These are phyloP conservation scores for Drosophila kurseongensis DNA, from an alignment of 1,140 invertebrate genomes.

Conservation along the genomic window DNA sequence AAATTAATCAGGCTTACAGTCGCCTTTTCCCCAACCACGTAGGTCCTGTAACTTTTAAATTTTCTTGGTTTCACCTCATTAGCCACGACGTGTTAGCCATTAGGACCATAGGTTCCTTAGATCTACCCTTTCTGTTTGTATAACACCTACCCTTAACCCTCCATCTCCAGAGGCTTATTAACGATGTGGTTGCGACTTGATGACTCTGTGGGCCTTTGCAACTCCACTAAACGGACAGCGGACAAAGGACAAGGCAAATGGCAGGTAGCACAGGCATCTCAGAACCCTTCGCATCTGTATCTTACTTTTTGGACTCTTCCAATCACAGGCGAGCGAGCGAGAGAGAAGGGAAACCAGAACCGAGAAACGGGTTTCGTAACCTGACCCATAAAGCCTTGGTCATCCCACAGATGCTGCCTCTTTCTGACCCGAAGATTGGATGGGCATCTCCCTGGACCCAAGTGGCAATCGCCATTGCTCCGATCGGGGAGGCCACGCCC, in stretches of 20 bases:
- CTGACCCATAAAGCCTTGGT: constrained; percentile 62
- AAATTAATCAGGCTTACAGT: constrained; percentile 64
- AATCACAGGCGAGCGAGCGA: constrained; percentile 57
- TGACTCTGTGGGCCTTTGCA: constrained; percentile 35
- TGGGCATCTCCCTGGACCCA: constrained; percentile 12
- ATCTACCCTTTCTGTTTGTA: constrained; percentile 7
- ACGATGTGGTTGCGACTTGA: constrained; percentile 60
- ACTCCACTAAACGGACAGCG: constrained; percentile 13
- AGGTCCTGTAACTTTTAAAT: not conserved
- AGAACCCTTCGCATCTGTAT: not conserved
- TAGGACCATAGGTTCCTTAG: constrained; percentile 40
- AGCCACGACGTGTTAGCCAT: constrained; percentile 64
- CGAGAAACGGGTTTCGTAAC: constrained; percentile 62
- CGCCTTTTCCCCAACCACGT: not conserved
- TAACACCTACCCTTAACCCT: constrained; percentile 12
- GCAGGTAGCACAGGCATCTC: constrained; percentile 54
- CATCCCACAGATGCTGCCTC: constrained; percentile 41
- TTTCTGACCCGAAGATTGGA: constrained; percentile 24
- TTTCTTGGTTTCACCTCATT: constrained; percentile 63
- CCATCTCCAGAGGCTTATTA: constrained; percentile 44
- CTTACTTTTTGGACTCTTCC: constrained; percentile 40
- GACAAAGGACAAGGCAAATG: not conserved
- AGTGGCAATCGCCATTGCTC: constrained; percentile 60
- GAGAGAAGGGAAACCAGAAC: constrained; percentile 38
- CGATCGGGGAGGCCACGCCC: constrained; percentile 49